A percentile compares a stretch with the other conserved stretches of the same genome.
These are phyloP conservation scores for Charanyca ferruginea DNA, from an alignment of 2,888 invertebrate species.

Conservation along the genomic window DNA sequence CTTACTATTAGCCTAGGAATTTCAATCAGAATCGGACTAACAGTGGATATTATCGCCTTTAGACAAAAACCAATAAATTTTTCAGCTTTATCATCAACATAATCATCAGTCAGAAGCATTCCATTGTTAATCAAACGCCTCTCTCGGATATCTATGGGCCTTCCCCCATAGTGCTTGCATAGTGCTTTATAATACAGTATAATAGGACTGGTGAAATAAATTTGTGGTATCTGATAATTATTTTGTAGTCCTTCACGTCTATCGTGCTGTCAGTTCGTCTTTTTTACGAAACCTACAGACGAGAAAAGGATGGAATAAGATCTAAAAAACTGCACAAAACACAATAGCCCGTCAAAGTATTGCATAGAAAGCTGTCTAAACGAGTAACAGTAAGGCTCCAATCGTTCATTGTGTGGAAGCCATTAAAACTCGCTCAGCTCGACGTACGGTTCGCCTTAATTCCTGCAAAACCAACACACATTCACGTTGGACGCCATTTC, in stretches of 20 bases:
- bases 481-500: not conserved
- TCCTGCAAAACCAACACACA: slow-evolving; percentile 38
- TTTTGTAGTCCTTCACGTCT: too few relatives aligned
- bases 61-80: too few relatives aligned
- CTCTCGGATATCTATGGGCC: too few relatives aligned
- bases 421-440: slow-evolving; percentile 48
- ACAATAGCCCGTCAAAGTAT: not conserved
- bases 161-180: not conserved
- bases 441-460: slow-evolving; percentile 15
- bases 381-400: not conserved
- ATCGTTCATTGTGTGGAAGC: slow-evolving; percentile 42
- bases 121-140: too few relatives aligned
- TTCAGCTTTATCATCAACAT: too few relatives aligned
- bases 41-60: too few relatives aligned
- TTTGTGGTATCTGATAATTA: too few relatives aligned
- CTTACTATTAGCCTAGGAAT: too few relatives aligned
- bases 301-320: not conserved
- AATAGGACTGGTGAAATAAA: too few relatives aligned
- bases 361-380: not conserved
- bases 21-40: too few relatives aligned
- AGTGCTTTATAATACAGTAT: not conserved
- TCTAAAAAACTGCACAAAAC: not conserved
- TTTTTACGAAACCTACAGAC: not conserved
- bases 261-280: not conserved
- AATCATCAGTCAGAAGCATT: too few relatives aligned